Conservation (phyloP, 2,797 vertebrate species). For the Notoglanidium macrostoma region DNA sequence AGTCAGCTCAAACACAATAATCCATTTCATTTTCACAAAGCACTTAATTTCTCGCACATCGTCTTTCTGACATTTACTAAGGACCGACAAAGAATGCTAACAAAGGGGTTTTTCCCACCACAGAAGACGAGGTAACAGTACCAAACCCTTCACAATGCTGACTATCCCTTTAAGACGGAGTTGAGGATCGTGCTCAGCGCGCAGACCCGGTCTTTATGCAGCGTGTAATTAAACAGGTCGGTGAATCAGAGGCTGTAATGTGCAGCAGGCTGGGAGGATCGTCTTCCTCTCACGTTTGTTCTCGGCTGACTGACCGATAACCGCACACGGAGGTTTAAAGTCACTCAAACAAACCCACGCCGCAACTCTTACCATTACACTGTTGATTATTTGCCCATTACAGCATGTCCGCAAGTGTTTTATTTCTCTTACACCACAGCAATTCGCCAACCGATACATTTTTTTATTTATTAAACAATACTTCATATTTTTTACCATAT, state of each 20-base stretch:
- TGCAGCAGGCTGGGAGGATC: slow-evolving; percentile 35
- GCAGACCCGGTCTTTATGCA: not conserved
- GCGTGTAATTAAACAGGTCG: slow-evolving; percentile 62
- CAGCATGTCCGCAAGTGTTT: not conserved
- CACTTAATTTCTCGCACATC: not conserved
- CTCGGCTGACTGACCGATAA: slow-evolving; percentile 31
- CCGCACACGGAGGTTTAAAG: not conserved
- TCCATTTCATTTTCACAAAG: not conserved
- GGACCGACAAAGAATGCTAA: not conserved
- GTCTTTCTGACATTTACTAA: not conserved
- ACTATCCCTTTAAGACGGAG: not conserved
- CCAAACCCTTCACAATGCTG: not conserved
- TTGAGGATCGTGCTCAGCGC: not conserved
- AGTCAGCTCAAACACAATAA: not conserved
- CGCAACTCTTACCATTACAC: not conserved
- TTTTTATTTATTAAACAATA: not conserved
- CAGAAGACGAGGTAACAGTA: not conserved
- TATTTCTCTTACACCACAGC: not conserved
- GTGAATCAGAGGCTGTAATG: slow-evolving; percentile 60
- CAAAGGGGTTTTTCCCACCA: not conserved
- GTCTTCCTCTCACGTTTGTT: slow-evolving; percentile 35
- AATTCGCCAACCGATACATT: not conserved
- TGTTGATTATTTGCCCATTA: not conserved
- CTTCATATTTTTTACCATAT: not conserved
- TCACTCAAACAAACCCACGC: slow-evolving; percentile 5